phyloP scores from a whole-genome alignment of 2,888 invertebrate genomes.

The Rugalucina vietnamica region DNA sequence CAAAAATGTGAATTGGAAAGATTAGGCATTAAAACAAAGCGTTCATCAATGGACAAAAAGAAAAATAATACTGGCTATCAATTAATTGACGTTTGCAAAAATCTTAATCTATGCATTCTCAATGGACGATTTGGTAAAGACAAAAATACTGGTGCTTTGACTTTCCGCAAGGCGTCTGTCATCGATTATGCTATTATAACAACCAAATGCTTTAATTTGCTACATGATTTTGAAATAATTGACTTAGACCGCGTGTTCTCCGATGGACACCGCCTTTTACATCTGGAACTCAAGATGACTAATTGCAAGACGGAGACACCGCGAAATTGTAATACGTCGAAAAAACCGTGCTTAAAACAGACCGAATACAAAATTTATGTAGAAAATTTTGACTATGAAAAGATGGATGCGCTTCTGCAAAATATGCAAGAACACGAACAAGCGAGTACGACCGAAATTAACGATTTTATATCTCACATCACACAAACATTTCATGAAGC shows the following conservation, averaged over 20 bases:
- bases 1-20: not conserved
- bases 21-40: not conserved
- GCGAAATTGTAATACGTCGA: not conserved
- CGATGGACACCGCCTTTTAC: constrained; percentile 8
- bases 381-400: not conserved
- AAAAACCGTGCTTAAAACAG: not conserved
- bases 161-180: constrained; percentile 14
- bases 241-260: constrained; percentile 25
- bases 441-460: not conserved
- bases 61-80: not conserved
- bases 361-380: not conserved
- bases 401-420: not conserved
- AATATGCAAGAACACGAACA: not conserved
- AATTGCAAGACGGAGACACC: not conserved
- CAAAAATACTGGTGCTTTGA: not conserved
- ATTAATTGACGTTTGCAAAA: not conserved
- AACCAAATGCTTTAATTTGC: not conserved
- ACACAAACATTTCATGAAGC: not conserved
- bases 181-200: constrained; percentile 8
- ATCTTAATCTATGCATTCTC: not conserved
- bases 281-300: not conserved
- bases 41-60: not conserved
- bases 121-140: constrained; percentile 9
- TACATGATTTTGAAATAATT: not conserved
- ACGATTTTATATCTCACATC: not conserved